A percentile compares a stretch with the other conserved stretches of the same genome.
phyloP scores from a whole-genome alignment of 2,113 vertebrate species.

The Elephas maximus region DNA sequence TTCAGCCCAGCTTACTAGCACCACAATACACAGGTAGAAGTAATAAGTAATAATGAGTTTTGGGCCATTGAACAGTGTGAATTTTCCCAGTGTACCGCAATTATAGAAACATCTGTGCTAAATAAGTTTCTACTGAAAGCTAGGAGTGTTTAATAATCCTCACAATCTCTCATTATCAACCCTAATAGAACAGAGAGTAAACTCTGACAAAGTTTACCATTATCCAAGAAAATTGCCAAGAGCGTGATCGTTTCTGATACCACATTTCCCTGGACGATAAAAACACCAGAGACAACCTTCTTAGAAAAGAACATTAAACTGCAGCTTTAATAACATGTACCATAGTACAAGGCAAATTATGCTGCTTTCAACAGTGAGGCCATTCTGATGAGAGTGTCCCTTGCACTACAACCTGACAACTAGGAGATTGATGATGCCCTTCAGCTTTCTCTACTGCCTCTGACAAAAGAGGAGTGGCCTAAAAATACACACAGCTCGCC shows the following conservation, averaged over 20 bases:
- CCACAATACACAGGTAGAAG: constrained; percentile 85
- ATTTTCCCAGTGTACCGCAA: constrained; percentile 82
- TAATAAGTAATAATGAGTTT: constrained; percentile 87
- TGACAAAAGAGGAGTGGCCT: constrained; percentile 49
- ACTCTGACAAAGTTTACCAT: constrained; percentile 80
- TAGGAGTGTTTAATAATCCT: constrained; percentile 76
- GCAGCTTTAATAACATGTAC: constrained; percentile 73
- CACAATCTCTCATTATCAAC: constrained; percentile 77
- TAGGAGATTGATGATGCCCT: constrained; percentile 51
- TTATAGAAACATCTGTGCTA: constrained; percentile 82
- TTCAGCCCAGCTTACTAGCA: constrained; percentile 70
- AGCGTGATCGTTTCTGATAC: constrained; percentile 65
- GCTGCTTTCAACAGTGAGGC: constrained; percentile 55
- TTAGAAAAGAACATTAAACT: constrained; percentile 78
- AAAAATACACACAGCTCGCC: constrained; percentile 70
- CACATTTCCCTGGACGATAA: constrained; percentile 78
- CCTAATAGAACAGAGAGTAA: constrained; percentile 76
- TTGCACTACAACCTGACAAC: constrained; percentile 59
- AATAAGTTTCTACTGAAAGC: constrained; percentile 74
- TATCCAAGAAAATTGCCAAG: constrained; percentile 80
- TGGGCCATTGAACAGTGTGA: constrained; percentile 78
- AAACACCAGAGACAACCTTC: constrained; percentile 77
- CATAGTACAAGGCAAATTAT: constrained; percentile 73
- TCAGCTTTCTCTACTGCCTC: constrained; percentile 24
- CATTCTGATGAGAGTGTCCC: constrained; percentile 55